Evolutionary conservation across 2,113 vertebrate species (phyloP).

Genomic region (Syngnathus floridae): DNA sequence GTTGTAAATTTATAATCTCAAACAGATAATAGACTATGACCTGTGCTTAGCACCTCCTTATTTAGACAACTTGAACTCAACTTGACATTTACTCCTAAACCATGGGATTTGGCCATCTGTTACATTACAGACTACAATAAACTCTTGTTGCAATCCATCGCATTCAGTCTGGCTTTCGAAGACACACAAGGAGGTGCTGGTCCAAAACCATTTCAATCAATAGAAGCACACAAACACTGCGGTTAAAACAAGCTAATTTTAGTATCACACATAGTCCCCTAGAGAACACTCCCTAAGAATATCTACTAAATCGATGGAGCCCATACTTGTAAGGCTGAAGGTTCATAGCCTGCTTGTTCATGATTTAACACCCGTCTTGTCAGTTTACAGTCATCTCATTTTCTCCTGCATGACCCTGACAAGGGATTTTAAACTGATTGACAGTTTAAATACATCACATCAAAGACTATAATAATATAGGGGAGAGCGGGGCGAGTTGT

Average conservation of each 20-base stretch:
- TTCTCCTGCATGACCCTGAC: conserved; percentile 10
- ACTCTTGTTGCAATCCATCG: conserved; percentile 15
- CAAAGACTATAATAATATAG: conserved; percentile 2
- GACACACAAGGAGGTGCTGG: conserved; percentile 6
- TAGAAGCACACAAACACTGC: neutral
- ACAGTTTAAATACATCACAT: conserved; percentile 7
- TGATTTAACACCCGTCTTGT: conserved; percentile 37
- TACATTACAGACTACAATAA: conserved; percentile 40
- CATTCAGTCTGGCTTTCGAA: conserved; percentile 25
- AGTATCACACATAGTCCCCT: conserved; percentile 17
- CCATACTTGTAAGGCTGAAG: neutral
- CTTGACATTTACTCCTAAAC: conserved; percentile 57
- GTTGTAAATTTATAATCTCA: neutral
- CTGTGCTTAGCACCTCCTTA: conserved; percentile 42
- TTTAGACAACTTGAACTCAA: conserved; percentile 59
- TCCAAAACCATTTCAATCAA: conserved; percentile 22
- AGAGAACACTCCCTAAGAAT: conserved; percentile 34
- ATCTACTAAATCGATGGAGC: conserved; percentile 28
- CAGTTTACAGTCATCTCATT: conserved; percentile 33
- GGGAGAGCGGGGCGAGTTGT: no score
- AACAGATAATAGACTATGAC: conserved; percentile 3
- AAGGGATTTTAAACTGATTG: conserved; percentile 2
- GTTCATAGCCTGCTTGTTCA: conserved; percentile 43
- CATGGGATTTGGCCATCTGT: conserved; percentile 50
- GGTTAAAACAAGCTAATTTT: conserved; percentile 30